These are phyloP conservation scores for Trachops cirrhosus DNA, from an alignment of 2,797 vertebrate species.

Conservation along the genomic window DNA sequence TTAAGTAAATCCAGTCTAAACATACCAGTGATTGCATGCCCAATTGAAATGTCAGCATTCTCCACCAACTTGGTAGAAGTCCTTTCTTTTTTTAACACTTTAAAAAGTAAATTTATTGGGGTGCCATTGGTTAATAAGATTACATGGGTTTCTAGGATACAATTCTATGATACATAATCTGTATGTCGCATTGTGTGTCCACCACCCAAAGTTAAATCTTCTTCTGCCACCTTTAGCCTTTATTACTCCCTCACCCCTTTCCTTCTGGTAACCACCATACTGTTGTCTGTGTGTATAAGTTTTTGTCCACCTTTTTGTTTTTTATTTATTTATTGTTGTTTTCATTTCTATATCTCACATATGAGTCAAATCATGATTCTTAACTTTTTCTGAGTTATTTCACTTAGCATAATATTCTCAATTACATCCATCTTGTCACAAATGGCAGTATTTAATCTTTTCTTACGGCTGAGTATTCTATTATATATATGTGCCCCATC, in stretches of 20 bases:
- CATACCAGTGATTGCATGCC: background rate
- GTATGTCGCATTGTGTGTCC: background rate
- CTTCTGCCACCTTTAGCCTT: background rate
- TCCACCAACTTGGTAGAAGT: constrained; percentile 3
- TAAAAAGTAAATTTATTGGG: background rate
- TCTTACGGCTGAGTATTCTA: background rate
- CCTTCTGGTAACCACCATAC: background rate
- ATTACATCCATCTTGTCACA: background rate
- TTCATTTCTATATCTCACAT: background rate
- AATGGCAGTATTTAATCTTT: background rate
- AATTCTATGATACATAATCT: background rate
- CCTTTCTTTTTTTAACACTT: background rate
- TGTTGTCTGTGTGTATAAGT: background rate
- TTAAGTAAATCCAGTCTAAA: constrained; percentile 61
- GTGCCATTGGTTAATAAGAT: background rate
- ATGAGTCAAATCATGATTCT: background rate
- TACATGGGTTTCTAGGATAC: background rate
- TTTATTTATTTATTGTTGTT: background rate
- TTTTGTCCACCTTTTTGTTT: background rate
- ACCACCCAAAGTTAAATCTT: background rate
- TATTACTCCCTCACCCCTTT: background rate
- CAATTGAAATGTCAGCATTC: constrained; percentile 45
- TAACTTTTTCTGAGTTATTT: background rate
- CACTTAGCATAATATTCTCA: background rate
- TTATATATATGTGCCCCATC: background rate